phyloP scores from a whole-genome alignment of 1,140 invertebrate species.

The Diabrotica virgifera region DNA sequence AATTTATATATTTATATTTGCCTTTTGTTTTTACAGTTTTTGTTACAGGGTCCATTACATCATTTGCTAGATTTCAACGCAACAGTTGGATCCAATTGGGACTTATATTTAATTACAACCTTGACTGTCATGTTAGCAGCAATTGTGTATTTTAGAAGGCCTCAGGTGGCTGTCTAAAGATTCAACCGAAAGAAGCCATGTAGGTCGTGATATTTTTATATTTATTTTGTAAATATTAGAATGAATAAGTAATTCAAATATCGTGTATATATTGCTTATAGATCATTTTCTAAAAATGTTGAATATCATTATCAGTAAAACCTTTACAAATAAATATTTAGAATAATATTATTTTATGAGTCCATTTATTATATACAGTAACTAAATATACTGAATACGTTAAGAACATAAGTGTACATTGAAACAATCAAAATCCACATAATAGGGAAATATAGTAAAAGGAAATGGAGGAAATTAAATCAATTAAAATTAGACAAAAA shows the following conservation, averaged over 20 bases:
- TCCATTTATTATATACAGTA: too few relatives aligned
- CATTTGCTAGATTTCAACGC: slow-evolving; percentile 64
- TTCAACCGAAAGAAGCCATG: background rate
- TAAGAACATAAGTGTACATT: too few relatives aligned
- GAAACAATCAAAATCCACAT: too few relatives aligned
- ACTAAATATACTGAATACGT: too few relatives aligned
- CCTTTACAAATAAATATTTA: too few relatives aligned
- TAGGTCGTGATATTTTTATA: slow-evolving; percentile 9
- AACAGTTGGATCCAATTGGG: slow-evolving; percentile 85
- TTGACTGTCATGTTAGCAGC: slow-evolving; percentile 79
- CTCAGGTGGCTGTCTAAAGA: slow-evolving; percentile 45
- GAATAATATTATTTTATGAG: too few relatives aligned
- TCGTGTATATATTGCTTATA: background rate
- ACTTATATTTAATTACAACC: slow-evolving; percentile 84
- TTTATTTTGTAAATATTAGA: slow-evolving; percentile 16
- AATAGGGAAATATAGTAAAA: too few relatives aligned
- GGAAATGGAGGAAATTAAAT: too few relatives aligned
- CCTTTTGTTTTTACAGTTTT: slow-evolving; percentile 27
- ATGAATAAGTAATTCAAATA: background rate
- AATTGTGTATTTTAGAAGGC: slow-evolving; percentile 73
- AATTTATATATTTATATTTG: too few relatives aligned
- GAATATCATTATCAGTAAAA: background rate
- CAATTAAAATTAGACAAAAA: too few relatives aligned
- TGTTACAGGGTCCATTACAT: slow-evolving; percentile 63
- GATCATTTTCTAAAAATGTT: background rate